Evolutionary conservation across 2,797 vertebrate genomes (phyloP), one percentile per base, ranked within the genome.

Genomic region (Sebastolobus altivelis): DNA sequence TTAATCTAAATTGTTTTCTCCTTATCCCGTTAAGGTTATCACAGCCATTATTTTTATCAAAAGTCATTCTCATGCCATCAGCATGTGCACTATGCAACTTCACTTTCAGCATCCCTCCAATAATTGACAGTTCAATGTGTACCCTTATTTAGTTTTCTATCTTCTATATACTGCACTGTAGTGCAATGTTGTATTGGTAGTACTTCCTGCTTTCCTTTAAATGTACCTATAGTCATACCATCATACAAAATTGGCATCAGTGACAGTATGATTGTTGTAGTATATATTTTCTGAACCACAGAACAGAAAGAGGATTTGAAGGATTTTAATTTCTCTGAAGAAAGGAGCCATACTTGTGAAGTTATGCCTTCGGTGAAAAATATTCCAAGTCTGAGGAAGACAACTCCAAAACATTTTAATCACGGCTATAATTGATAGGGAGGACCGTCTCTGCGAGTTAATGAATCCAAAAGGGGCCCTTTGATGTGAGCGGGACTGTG

Each of bases 401-500:
- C 83, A 87, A 88, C 88, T 85, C 81, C 75, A 84, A 90, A 94
- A 93, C 91, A 92, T 91, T 94, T 92, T 91, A 93, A 93, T 92
- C 88, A 66, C 29, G 75, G 84, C 85, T 77, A 74, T 92, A 94
- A 93, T 93, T 92, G 92, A 94, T 91, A 90, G 87, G 90, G 90
- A 89, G 85, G 78, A 69, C 83, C 81, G 68, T 88, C 81, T 87
- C 85, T 90, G 83, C 52, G 89, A 91, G 90, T 91, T 93, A 93
- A 95, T 93, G 87, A 93, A 91, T 92, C 83, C 84, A 82, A 92
- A 92, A 84, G 85, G 74, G 81, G 49, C 77, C 77, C 90, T 95
- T 94, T 94, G 93, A 95, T 90, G 93, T 94, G 72, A 87, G 91
- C 72, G 71, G 83, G 80, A 88, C 92, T 94, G 90, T 93, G 93